Conservation (phyloP, 2,113 vertebrate species). For the Anguilla japonica region DNA sequence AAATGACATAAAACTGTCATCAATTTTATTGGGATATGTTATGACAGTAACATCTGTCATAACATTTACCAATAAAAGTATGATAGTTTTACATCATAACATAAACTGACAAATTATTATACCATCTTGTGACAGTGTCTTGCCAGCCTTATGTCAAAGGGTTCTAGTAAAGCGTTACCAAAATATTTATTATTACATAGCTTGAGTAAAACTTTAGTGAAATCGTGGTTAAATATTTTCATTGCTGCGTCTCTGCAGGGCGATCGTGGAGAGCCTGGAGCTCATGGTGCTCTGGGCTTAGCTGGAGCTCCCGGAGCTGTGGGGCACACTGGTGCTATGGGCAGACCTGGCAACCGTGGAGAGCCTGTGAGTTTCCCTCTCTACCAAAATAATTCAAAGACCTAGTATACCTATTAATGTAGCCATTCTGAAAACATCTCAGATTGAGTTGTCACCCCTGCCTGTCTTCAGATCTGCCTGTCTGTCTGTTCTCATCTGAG, state of each 20-base stretch:
- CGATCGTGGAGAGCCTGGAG: slow-evolving; percentile 90
- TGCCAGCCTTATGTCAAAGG: too few relatives aligned
- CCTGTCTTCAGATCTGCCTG: too few relatives aligned
- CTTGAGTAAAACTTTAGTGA: neutral
- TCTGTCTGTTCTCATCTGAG: neutral
- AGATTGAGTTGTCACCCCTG: neutral
- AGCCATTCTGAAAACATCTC: neutral
- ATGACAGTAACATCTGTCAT: too few relatives aligned
- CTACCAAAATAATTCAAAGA: neutral
- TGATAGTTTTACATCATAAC: too few relatives aligned
- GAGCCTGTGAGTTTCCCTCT: slow-evolving; percentile 79
- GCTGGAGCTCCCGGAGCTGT: slow-evolving; percentile 82
- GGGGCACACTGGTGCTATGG: slow-evolving; percentile 79
- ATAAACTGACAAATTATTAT: too few relatives aligned
- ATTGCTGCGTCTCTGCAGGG: slow-evolving; percentile 68
- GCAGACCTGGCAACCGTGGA: slow-evolving; percentile 92
- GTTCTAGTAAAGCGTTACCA: too few relatives aligned
- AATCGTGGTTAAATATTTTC: neutral
- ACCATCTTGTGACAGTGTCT: too few relatives aligned
- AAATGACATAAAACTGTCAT: too few relatives aligned
- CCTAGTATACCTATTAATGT: neutral
- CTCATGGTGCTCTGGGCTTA: slow-evolving; percentile 72
- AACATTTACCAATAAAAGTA: too few relatives aligned
- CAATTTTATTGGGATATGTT: too few relatives aligned
- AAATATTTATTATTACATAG: neutral